phyloP scores from a whole-genome alignment of 2,888 invertebrate species.

The Myopa tessellatipennis region DNA sequence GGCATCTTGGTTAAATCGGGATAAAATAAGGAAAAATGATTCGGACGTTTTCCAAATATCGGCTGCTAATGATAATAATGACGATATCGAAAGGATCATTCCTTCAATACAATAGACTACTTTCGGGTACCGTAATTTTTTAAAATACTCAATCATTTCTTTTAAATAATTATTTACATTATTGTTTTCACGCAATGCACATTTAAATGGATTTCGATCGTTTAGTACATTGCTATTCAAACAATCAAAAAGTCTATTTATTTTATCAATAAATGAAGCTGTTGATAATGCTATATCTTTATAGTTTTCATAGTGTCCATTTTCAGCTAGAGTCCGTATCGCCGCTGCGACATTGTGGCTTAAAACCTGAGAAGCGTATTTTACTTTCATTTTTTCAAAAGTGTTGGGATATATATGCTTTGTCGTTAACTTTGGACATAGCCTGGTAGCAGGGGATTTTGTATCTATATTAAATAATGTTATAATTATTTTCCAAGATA shows the following conservation, averaged over 20 bases:
- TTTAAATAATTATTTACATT: constrained; percentile 14
- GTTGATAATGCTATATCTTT: constrained; percentile 32
- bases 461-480: constrained; percentile 32
- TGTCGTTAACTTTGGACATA: constrained; percentile 33
- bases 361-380: constrained; percentile 28
- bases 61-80: constrained; percentile 18
- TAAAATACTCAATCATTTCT: constrained; percentile 10
- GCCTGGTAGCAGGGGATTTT: constrained; percentile 20
- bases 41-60: constrained; percentile 28
- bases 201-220: constrained; percentile 25
- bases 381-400: constrained; percentile 38
- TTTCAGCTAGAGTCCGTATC: constrained; percentile 11
- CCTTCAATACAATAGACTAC: constrained; percentile 22
- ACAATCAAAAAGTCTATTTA: constrained; percentile 36
- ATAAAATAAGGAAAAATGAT: constrained; percentile 22
- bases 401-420: constrained; percentile 35
- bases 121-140: neutral
- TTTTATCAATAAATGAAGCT: constrained; percentile 34
- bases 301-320: constrained; percentile 21
- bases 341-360: constrained; percentile 29
- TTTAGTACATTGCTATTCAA: constrained; percentile 33
- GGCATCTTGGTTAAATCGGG: constrained; percentile 30
- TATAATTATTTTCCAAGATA: constrained; percentile 33
- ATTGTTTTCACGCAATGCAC: constrained; percentile 14
- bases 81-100: constrained; percentile 29